These are phyloP conservation scores for Drosophila anomalata DNA, from an alignment of 2,888 invertebrate genomes.

Conservation along the genomic window DNA sequence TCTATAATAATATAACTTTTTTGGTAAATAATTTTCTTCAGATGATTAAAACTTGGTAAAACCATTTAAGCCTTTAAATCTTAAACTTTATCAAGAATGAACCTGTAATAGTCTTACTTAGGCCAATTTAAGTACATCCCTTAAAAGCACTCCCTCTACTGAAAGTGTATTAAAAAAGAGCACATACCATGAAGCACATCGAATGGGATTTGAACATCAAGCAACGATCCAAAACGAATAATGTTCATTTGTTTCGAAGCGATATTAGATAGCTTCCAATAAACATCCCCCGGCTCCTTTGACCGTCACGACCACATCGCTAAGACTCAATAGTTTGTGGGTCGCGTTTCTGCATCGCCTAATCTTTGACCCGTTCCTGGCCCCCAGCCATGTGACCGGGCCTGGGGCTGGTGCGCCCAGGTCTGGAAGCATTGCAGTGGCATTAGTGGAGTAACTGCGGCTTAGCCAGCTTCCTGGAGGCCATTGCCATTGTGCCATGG, in stretches of 20 bases:
- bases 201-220: constrained; percentile 13
- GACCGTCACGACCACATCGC: constrained; percentile 30
- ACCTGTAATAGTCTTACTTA: too few species aligned
- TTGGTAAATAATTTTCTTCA: too few species aligned
- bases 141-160: not conserved
- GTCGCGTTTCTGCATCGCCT: constrained; percentile 6
- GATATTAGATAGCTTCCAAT: constrained; percentile 31
- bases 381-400: constrained; percentile 16
- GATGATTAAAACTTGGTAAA: too few species aligned
- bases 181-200: constrained; percentile 33
- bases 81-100: too few species aligned
- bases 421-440: constrained; percentile 57
- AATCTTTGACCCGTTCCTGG: constrained; percentile 33
- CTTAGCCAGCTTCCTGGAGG: constrained; percentile 62
- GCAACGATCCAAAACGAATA: constrained; percentile 33
- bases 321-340: constrained; percentile 6
- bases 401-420: constrained; percentile 23
- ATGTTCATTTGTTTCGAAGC: constrained; percentile 16
- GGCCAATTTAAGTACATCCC: too few species aligned
- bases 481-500: constrained; percentile 44
- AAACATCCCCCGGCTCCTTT: constrained; percentile 1
- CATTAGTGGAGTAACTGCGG: constrained; percentile 69
- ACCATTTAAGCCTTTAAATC: too few species aligned
- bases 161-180: constrained; percentile 7
- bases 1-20: too few species aligned